A percentile compares a stretch with the other conserved stretches of the same genome.
These are phyloP conservation scores for Lutjanus argentimaculatus DNA, from an alignment of 2,797 vertebrate genomes.

Conservation along the genomic window DNA sequence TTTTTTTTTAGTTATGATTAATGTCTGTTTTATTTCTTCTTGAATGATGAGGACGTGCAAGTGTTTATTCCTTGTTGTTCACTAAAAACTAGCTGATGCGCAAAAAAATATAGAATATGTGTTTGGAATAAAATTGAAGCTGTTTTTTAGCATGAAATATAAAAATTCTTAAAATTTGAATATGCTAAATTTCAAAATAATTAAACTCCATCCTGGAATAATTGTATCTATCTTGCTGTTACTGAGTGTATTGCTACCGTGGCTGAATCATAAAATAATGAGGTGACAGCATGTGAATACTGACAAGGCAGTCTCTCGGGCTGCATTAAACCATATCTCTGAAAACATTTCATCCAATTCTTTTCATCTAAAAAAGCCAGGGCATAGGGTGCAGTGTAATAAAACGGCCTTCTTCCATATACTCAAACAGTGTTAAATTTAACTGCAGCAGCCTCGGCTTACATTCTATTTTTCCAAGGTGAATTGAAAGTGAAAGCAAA, in stretches of 20 bases:
- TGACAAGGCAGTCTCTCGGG: conserved; percentile 39
- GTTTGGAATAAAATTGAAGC: conserved; percentile 8
- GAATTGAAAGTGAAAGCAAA: conserved; percentile 64
- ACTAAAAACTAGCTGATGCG: not conserved
- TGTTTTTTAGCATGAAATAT: conserved; percentile 5
- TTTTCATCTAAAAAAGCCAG: conserved; percentile 29
- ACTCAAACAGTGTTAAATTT: conserved; percentile 30
- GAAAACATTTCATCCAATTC: conserved; percentile 35
- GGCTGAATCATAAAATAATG: conserved; percentile 30
- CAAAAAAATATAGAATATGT: not conserved
- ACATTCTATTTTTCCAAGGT: conserved; percentile 61
- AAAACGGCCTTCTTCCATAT: conserved; percentile 17
- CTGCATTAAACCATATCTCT: conserved; percentile 22
- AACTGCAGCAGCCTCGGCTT: conserved; percentile 37
- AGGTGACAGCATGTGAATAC: conserved; percentile 48
- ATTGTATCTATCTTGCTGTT: conserved; percentile 4
- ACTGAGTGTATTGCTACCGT: conserved; percentile 5
- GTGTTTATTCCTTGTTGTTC: conserved; percentile 1
- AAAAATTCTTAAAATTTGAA: conserved; percentile 5
- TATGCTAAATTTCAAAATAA: conserved; percentile 26
- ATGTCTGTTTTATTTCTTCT: conserved; percentile 8
- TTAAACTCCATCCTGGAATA: conserved; percentile 28
- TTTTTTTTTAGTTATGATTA: not conserved
- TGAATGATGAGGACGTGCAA: not conserved
- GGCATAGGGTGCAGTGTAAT: not conserved